Evolutionary conservation across 2,797 vertebrate genomes (phyloP).

Genomic region (Schizothorax lantsangensis): DNA sequence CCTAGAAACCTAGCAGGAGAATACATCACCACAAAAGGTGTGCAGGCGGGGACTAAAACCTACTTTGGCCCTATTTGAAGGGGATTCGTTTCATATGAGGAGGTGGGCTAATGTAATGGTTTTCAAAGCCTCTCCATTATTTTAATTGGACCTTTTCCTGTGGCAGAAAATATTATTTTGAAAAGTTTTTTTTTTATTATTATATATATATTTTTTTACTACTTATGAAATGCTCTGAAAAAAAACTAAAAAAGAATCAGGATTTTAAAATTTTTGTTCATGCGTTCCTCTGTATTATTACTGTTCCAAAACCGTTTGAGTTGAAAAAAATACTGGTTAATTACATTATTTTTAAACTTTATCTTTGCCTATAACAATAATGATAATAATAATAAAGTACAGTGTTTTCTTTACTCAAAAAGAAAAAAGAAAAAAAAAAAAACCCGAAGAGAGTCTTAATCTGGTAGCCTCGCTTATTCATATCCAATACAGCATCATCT

Average conservation of each 20-base stretch:
- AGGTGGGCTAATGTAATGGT: background rate
- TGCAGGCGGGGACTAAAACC: background rate
- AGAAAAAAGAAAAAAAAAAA: too few species aligned
- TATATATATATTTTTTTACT: too few species aligned
- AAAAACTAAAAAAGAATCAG: background rate
- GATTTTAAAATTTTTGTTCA: too few species aligned
- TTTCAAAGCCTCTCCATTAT: background rate
- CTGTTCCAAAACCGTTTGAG: background rate
- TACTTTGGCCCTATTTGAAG: background rate
- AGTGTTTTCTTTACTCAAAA: too few species aligned
- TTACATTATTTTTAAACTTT: background rate
- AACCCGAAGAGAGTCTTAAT: too few species aligned
- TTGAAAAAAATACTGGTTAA: background rate
- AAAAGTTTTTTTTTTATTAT: too few species aligned
- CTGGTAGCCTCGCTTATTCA: too few species aligned
- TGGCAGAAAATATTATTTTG: background rate
- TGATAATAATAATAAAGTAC: background rate
- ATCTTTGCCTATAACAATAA: background rate
- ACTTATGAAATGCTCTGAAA: background rate
- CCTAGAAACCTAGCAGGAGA: conserved; percentile 22
- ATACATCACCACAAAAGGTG: background rate
- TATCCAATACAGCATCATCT: too few species aligned
- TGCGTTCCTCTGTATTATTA: background rate
- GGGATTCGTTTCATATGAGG: background rate
- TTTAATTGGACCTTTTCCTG: background rate